Conservation (phyloP, 2,797 vertebrate species). For the Cossypha heuglini region DNA sequence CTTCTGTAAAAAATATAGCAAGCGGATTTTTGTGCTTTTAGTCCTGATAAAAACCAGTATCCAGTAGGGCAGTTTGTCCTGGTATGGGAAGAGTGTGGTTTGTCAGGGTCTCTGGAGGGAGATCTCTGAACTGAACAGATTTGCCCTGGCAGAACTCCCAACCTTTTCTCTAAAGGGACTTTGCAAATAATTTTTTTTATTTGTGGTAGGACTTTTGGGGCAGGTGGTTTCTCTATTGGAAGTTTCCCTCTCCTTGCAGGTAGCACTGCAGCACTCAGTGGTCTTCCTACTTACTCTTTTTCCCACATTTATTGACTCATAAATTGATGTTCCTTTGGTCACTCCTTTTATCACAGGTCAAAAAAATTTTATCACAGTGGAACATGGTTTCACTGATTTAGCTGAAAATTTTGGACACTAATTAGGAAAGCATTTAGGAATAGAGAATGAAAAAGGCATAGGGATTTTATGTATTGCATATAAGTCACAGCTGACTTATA, state of each 20-base stretch:
- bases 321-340: background rate
- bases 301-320: background rate
- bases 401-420: background rate
- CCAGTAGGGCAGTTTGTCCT: background rate
- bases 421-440: background rate
- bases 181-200: background rate
- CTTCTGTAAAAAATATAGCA: background rate
- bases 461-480: background rate
- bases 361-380: background rate
- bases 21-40: background rate
- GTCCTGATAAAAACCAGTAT: background rate
- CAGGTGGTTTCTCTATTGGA: background rate
- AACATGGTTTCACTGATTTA: background rate
- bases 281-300: background rate
- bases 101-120: background rate
- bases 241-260: background rate
- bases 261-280: background rate
- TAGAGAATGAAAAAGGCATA: background rate
- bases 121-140: background rate
- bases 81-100: background rate
- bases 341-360: background rate
- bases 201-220: background rate
- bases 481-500: background rate
- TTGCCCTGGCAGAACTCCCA: background rate
- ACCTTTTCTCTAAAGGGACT: background rate